Conservation (phyloP, 2,113 vertebrate species). For the Hiodon tergisus region DNA sequence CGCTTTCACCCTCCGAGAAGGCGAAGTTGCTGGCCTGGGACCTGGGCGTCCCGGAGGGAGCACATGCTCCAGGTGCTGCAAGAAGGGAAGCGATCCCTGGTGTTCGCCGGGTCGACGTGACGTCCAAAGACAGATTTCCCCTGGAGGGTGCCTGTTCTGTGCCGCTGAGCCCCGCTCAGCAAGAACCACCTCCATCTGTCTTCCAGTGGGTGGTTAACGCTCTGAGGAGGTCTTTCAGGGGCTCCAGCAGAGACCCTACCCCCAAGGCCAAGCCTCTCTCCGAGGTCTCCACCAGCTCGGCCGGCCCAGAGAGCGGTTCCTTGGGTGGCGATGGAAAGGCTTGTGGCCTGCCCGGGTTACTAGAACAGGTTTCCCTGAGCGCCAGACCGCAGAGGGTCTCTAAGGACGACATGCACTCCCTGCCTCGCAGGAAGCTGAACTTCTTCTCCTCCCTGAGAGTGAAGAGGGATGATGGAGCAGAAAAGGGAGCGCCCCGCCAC, state of each 20-base stretch:
- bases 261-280: slow-evolving; percentile 50
- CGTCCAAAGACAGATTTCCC: neutral
- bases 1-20: slow-evolving; percentile 44
- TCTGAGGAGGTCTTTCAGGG: slow-evolving; percentile 54
- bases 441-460: slow-evolving; percentile 63
- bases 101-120: slow-evolving; percentile 31
- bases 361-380: slow-evolving; percentile 54
- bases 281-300: slow-evolving; percentile 44
- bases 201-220: slow-evolving; percentile 52
- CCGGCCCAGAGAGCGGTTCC: too few species aligned
- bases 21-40: slow-evolving; percentile 60
- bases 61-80: neutral
- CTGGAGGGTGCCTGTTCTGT: neutral
- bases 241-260: slow-evolving; percentile 25
- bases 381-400: slow-evolving; percentile 30
- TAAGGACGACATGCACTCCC: slow-evolving; percentile 35
- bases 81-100: neutral
- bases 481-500: slow-evolving; percentile 19
- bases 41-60: slow-evolving; percentile 13
- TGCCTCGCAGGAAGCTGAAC: slow-evolving; percentile 46
- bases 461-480: slow-evolving; percentile 40
- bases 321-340: slow-evolving; percentile 2
- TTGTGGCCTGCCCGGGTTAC: slow-evolving; percentile 51
- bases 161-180: slow-evolving; percentile 31
- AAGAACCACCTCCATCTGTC: slow-evolving; percentile 37